A percentile compares a stretch with the other conserved stretches of the same genome.
Conservation (phyloP, 2,113 vertebrate species). For the Ellobius talpinus region DNA sequence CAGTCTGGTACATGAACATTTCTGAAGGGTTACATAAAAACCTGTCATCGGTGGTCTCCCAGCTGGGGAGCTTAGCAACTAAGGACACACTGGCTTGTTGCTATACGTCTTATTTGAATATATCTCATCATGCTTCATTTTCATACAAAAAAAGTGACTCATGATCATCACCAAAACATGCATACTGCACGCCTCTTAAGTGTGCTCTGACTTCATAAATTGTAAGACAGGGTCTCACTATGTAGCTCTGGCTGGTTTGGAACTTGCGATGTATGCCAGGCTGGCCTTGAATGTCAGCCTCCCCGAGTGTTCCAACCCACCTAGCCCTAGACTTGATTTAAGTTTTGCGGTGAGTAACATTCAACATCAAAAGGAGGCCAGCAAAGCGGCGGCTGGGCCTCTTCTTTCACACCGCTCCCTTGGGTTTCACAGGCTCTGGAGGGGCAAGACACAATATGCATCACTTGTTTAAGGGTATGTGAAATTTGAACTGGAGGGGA, state of each 20-base stretch:
- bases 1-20: constrained; percentile 17
- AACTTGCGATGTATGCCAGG: background rate
- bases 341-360: background rate
- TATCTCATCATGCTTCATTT: background rate
- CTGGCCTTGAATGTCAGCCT: background rate
- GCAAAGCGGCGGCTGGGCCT: background rate
- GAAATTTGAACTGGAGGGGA: constrained; percentile 77
- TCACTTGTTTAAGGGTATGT: constrained; percentile 81
- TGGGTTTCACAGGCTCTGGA: constrained; percentile 58
- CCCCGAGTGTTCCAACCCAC: background rate
- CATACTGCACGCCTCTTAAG: background rate
- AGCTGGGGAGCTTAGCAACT: background rate
- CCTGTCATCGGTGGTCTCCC: background rate
- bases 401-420: background rate
- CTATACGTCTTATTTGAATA: background rate
- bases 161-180: background rate
- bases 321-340: background rate
- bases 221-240: background rate
- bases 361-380: constrained; percentile 46
- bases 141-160: constrained; percentile 27
- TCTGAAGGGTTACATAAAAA: background rate
- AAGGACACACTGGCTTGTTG: background rate
- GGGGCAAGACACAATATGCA: constrained; percentile 71
- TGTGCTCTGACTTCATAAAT: background rate
- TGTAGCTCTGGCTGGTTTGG: background rate